These are phyloP conservation scores for Acanthosepion esculentum DNA, from an alignment of 2,888 invertebrate species.

Conservation along the genomic window DNA sequence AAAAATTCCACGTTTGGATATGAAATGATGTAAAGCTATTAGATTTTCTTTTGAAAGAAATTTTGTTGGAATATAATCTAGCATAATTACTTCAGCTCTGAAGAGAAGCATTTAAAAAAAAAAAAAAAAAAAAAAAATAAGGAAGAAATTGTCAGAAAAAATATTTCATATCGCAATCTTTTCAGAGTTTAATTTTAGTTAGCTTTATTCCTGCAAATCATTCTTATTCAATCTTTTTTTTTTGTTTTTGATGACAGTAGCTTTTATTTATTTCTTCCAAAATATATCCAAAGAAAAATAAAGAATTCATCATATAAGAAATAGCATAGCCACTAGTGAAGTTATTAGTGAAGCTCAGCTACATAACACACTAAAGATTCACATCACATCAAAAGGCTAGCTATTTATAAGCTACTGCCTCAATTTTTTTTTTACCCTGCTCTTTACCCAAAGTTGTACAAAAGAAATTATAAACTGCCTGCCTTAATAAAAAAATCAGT, in stretches of 20 bases:
- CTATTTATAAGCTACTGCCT: constrained; percentile 20
- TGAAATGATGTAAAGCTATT: background rate
- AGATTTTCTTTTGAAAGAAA: background rate
- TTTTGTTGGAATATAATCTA: background rate
- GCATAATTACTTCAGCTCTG: background rate
- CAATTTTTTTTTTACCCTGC: constrained; percentile 23
- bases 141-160: background rate
- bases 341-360: constrained; percentile 1
- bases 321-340: constrained; percentile 22
- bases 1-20: background rate
- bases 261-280: constrained; percentile 13
- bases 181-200: background rate
- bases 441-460: constrained; percentile 2
- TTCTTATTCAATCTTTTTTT: constrained; percentile 6
- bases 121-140: background rate
- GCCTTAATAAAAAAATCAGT: constrained; percentile 15
- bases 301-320: constrained; percentile 22
- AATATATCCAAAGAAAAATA: constrained; percentile 33
- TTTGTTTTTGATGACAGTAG: background rate
- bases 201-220: constrained; percentile 33
- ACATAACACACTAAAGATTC: constrained; percentile 1
- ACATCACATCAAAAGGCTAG: constrained; percentile 10
- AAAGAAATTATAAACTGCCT: constrained; percentile 33
- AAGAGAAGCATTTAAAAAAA: background rate
- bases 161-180: constrained; percentile 14